These are phyloP conservation scores for Tychaedon coryphoeus DNA, from an alignment of 2,113 vertebrate genomes.

Conservation along the genomic window DNA sequence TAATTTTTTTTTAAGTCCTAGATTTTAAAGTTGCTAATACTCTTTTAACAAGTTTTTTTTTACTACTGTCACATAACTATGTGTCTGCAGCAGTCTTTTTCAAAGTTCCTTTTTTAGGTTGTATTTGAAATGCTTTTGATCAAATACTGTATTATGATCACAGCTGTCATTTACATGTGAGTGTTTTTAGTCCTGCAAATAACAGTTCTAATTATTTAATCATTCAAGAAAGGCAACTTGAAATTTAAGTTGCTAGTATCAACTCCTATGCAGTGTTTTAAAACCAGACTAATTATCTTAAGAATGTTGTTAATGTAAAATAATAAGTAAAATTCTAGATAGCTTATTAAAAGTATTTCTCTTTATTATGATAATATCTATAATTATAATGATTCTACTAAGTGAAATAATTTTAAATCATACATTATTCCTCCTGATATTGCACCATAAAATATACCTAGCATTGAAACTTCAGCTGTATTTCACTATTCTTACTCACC, in stretches of 20 bases:
- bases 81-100: neutral
- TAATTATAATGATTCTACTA: neutral
- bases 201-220: constrained; percentile 19
- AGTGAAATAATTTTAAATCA: neutral
- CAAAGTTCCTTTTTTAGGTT: neutral
- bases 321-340: neutral
- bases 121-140: neutral
- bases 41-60: neutral
- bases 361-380: neutral
- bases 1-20: neutral
- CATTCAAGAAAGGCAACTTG: neutral
- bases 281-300: neutral
- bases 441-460: neutral
- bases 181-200: neutral
- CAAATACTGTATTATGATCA: neutral
- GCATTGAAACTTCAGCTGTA: neutral
- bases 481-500: neutral
- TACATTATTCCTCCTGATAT: neutral
- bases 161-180: constrained; percentile 1
- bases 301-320: neutral
- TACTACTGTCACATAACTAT: neutral
- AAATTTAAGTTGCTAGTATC: neutral
- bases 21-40: neutral
- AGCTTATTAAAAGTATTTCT: neutral
- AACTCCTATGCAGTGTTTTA: neutral